These are phyloP conservation scores for Neria commutata DNA, from an alignment of 2,888 invertebrate genomes.

Conservation along the genomic window DNA sequence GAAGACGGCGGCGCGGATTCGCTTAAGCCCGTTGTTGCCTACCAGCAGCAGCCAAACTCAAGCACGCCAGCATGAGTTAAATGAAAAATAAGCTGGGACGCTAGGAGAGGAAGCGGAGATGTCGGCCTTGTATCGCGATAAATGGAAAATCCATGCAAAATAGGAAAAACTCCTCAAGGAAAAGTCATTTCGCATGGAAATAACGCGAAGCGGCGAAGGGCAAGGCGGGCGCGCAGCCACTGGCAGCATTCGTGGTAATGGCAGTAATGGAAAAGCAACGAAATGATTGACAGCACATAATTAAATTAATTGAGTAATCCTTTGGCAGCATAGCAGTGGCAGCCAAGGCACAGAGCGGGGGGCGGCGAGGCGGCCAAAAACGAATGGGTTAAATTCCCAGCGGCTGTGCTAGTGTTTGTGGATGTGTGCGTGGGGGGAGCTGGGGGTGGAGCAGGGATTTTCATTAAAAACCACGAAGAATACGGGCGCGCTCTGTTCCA, in stretches of 20 bases:
- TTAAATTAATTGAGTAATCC: slow-evolving; percentile 64
- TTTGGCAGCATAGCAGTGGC: slow-evolving; percentile 41
- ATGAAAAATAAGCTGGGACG: not conserved
- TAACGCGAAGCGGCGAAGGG: slow-evolving; percentile 8
- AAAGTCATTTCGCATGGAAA: slow-evolving; percentile 40
- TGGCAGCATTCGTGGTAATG: not conserved
- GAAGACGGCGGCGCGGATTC: too few relatives aligned
- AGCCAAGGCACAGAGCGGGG: slow-evolving; percentile 14
- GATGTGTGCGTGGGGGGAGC: not conserved
- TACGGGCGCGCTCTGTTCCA: too few relatives aligned
- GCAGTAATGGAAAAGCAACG: slow-evolving; percentile 40
- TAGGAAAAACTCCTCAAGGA: slow-evolving; percentile 35
- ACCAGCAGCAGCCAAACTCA: not conserved
- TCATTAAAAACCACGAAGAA: slow-evolving; percentile 16
- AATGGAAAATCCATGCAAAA: slow-evolving; percentile 47
- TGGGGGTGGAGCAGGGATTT: slow-evolving; percentile 24
- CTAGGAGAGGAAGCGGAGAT: not conserved
- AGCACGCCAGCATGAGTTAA: not conserved
- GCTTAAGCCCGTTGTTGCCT: not conserved
- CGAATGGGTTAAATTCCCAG: slow-evolving; percentile 51
- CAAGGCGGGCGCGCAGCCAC: slow-evolving; percentile 19
- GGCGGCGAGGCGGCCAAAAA: slow-evolving; percentile 19
- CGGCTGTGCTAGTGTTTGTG: not conserved
- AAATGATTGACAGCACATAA: slow-evolving; percentile 64
- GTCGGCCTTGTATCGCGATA: slow-evolving; percentile 22